Conservation (phyloP, 1,140 invertebrate genomes). For the Drosophila funebris region DNA sequence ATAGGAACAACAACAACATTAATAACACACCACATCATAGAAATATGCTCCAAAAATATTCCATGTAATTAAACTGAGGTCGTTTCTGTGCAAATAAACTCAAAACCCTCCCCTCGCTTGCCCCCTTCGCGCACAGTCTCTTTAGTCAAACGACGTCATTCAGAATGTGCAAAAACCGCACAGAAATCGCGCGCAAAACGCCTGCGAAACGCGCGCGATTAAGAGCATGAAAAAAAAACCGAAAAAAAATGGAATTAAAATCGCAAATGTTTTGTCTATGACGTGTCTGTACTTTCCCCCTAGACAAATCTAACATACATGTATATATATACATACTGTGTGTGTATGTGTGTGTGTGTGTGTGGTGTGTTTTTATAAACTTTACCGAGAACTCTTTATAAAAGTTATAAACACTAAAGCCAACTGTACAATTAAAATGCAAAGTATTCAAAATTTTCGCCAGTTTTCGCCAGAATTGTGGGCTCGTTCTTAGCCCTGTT, state of each 20-base stretch:
- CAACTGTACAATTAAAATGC: constrained; percentile 57
- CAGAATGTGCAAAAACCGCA: constrained; percentile 3
- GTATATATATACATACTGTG: constrained; percentile 13
- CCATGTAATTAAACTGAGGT: constrained; percentile 28
- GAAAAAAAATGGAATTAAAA: constrained; percentile 1
- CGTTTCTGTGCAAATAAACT: constrained; percentile 17
- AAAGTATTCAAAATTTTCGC: constrained; percentile 40
- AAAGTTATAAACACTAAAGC: constrained; percentile 38
- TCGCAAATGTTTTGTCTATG: constrained; percentile 22
- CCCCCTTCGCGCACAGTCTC: not conserved
- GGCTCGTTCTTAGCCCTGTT: constrained; percentile 13
- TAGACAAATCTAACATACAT: constrained; percentile 33
- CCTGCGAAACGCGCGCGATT: constrained; percentile 41
- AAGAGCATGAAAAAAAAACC: not conserved
- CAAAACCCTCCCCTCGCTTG: not conserved
- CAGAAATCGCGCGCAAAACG: constrained; percentile 47
- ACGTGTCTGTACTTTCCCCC: constrained; percentile 52
- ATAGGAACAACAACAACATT: constrained; percentile 12
- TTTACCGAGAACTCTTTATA: constrained; percentile 54
- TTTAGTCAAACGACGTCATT: constrained; percentile 28
- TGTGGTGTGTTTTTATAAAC: constrained; percentile 58
- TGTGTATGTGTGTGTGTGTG: constrained; percentile 7
- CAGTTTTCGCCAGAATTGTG: constrained; percentile 49
- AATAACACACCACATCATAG: not conserved
- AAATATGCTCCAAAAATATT: constrained; percentile 32